These are phyloP conservation scores for Achroia grisella DNA, from an alignment of 1,140 invertebrate genomes.

Conservation along the genomic window DNA sequence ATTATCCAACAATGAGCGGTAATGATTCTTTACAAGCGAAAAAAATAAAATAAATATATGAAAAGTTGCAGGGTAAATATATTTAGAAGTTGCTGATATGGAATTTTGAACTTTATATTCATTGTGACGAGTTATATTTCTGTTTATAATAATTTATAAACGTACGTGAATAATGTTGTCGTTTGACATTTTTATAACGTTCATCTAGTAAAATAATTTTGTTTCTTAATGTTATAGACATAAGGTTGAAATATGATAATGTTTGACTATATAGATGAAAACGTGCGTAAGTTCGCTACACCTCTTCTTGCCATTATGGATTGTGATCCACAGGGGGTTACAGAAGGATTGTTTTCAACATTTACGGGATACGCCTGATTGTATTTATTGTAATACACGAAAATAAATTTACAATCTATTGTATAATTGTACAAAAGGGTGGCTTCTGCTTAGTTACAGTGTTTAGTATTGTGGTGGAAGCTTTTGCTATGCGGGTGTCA, in stretches of 20 bases:
- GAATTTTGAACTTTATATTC: constrained; percentile 8
- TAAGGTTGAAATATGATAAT: not conserved
- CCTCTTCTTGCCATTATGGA: constrained; percentile 36
- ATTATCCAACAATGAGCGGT: constrained; percentile 59
- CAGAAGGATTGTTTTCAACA: constrained; percentile 33
- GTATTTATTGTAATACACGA: constrained; percentile 31
- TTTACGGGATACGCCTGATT: constrained; percentile 41
- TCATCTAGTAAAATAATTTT: too few relatives aligned
- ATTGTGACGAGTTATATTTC: not conserved
- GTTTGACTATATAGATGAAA: not conserved
- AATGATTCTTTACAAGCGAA: constrained; percentile 57
- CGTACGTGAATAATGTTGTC: too few relatives aligned
- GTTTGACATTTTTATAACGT: too few relatives aligned
- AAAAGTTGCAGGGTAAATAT: constrained; percentile 26
- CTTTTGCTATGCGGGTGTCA: constrained; percentile 27
- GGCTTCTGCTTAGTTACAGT: constrained; percentile 46
- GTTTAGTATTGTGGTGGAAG: constrained; percentile 37
- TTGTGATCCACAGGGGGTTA: constrained; percentile 36
- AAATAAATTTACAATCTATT: constrained; percentile 45
- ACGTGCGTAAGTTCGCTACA: constrained; percentile 12
- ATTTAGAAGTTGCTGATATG: constrained; percentile 5
- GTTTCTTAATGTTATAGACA: not conserved
- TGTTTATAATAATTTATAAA: too few relatives aligned
- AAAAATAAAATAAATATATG: constrained; percentile 48
- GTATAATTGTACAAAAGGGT: constrained; percentile 34